Percentiles rank a stretch among this genome's conserved stretches.
Evolutionary conservation across 2,113 vertebrate species (phyloP).

Genomic region (Microcebus ravelobensis): DNA sequence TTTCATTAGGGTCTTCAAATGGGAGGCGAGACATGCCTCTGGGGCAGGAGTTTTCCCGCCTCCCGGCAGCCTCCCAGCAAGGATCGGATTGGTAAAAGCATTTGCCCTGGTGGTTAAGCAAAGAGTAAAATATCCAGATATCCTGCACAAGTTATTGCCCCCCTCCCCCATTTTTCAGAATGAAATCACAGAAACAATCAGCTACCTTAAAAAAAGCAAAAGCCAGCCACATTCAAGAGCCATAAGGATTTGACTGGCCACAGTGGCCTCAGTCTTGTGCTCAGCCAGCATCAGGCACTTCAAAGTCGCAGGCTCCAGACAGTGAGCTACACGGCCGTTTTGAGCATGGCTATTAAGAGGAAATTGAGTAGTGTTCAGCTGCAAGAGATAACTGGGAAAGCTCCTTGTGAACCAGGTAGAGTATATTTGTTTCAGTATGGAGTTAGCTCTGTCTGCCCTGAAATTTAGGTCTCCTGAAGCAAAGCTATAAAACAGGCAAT

Average conservation of each 20-base stretch:
- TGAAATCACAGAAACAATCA: neutral
- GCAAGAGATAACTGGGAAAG: neutral
- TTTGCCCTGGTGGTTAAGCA: neutral
- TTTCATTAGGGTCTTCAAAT: constrained; percentile 86
- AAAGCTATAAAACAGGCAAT: constrained; percentile 18
- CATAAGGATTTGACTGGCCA: neutral
- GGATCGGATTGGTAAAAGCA: neutral
- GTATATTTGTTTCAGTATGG: constrained; percentile 32
- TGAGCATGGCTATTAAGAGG: neutral
- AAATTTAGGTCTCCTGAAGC: constrained; percentile 8
- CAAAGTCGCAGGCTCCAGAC: neutral
- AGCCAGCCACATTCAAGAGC: neutral
- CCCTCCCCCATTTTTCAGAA: constrained; percentile 13
- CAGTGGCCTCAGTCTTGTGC: too few species aligned
- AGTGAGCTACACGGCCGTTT: neutral
- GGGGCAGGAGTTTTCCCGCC: constrained; percentile 29
- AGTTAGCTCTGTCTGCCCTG: neutral
- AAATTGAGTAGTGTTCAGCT: neutral
- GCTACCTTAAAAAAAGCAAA: neutral
- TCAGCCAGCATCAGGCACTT: neutral
- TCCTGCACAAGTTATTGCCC: neutral
- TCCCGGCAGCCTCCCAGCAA: neutral
- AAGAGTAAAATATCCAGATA: neutral
- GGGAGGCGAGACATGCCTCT: constrained; percentile 63
- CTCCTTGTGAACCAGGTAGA: neutral